A percentile compares a stretch with the other conserved stretches of the same genome.
Conservation (phyloP, 2,797 vertebrate species). For the Acridotheres tristis region DNA sequence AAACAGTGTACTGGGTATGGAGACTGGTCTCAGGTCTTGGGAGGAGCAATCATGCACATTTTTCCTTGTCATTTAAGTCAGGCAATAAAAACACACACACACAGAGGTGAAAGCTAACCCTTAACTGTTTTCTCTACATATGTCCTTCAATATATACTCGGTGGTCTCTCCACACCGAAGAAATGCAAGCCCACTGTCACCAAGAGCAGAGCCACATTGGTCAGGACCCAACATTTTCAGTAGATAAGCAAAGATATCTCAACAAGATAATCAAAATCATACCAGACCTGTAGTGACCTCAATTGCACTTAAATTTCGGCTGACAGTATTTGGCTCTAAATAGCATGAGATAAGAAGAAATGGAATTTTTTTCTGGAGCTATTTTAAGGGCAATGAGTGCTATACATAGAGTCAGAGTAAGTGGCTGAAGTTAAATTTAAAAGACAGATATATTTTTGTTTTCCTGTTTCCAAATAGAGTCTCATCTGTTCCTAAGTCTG, state of each 20-base stretch:
- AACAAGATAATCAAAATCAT: not conserved
- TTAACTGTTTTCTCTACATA: not conserved
- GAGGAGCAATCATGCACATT: not conserved
- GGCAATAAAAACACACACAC: not conserved
- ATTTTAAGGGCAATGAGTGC: conserved; percentile 45
- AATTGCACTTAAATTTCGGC: conserved; percentile 14
- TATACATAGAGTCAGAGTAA: conserved; percentile 52
- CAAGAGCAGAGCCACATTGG: not conserved
- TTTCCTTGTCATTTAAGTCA: not conserved
- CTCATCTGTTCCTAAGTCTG: not conserved
- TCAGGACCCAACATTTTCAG: not conserved
- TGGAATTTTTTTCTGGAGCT: conserved; percentile 38
- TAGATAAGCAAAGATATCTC: not conserved
- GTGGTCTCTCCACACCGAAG: not conserved
- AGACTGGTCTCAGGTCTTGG: not conserved
- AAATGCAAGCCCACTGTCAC: not conserved
- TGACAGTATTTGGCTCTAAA: not conserved
- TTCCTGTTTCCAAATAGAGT: conserved; percentile 37
- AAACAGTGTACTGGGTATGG: not conserved
- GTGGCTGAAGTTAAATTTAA: conserved; percentile 34
- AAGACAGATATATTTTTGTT: conserved; percentile 41
- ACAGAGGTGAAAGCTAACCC: not conserved
- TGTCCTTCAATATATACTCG: not conserved
- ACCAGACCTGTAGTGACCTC: not conserved
- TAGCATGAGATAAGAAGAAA: conserved; percentile 45